phyloP scores from a whole-genome alignment of 2,888 invertebrate species.

The Autographa pulchrina region DNA sequence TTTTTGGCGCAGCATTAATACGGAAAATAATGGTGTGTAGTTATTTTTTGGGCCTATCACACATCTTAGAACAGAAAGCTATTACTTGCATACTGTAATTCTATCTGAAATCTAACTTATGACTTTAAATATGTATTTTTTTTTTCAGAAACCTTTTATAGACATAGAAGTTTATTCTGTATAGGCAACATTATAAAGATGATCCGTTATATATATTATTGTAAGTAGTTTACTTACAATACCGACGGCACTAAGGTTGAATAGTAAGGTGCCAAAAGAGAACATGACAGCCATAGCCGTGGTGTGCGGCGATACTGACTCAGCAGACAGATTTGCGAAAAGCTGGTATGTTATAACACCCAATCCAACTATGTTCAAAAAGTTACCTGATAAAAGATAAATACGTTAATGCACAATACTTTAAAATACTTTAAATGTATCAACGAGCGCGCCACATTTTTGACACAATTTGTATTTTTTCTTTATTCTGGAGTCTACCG shows the following conservation, averaged over 20 bases:
- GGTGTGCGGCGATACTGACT: not conserved
- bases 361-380: slow-evolving; percentile 36
- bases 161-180: no score
- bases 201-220: not conserved
- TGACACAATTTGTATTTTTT: no score
- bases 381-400: slow-evolving; percentile 31
- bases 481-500: no score
- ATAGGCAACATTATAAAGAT: not conserved
- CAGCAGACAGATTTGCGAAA: slow-evolving; percentile 13
- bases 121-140: no score
- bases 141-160: no score
- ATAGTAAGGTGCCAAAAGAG: slow-evolving; percentile 36
- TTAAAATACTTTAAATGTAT: no score
- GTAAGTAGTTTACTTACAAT: slow-evolving; percentile 38
- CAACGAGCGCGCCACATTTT: no score
- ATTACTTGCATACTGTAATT: no score
- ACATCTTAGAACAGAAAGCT: no score
- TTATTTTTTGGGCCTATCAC: no score
- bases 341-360: slow-evolving; percentile 33
- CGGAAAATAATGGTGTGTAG: no score
- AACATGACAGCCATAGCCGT: slow-evolving; percentile 13
- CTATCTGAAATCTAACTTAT: no score
- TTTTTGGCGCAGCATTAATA: not conserved
- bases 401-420: not conserved
- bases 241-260: slow-evolving; percentile 44